Base-by-base conservation (phyloP, 2,888 invertebrate species). In the Ctenicera cuprea region DNA sequence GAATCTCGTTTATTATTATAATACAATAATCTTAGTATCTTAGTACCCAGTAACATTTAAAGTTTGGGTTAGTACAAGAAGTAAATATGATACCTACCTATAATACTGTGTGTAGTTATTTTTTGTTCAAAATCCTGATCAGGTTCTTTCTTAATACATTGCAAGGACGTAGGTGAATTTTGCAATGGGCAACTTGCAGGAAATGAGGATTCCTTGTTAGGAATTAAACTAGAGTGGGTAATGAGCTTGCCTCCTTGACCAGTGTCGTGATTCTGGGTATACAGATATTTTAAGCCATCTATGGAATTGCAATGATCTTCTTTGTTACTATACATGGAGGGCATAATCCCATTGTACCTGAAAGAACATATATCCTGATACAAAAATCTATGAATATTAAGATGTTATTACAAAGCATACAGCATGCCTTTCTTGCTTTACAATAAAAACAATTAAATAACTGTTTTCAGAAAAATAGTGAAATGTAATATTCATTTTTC, bases 41-140 rank as follows among this genome's bases (percentile, higher is more conserved):
- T n/a, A n/a, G n/a, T n/a, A n/a, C n/a, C n/a, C n/a, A n/a, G n/a
- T n/a, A n/a, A n/a, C n/a, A n/a, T n/a, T n/a, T n/a, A n/a, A n/a
- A n/a, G n/a, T n/a, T n/a, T n/a, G n/a, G n/a, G n/a, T n/a, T n/a
- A n/a, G n/a, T n/a, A n/a, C n/a, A n/a, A n/a, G n/a, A n/a, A n/a
- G n/a, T n/a, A n/a, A n/a, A n/a, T n/a, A 33, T 33, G 33, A 3
- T 48, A 38, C 78, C 79, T 75, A 87, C 86, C 86, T 86, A 86
- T 87, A 87, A 87, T 87, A 87, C 87, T 87, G 86, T 85, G 84
- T 78, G 84, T 82, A 83, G 83, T 82, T 79, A 82, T 81, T 79
- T 83, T 85, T 74, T 82, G 80, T 76, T 85, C 83, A 64, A 78
- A 80, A 74, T 83, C 76, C 33, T 75, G 71, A 54, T 79, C 78